Evolutionary conservation across 2,888 invertebrate genomes (phyloP).

Genomic region (Eledone cirrhosa): DNA sequence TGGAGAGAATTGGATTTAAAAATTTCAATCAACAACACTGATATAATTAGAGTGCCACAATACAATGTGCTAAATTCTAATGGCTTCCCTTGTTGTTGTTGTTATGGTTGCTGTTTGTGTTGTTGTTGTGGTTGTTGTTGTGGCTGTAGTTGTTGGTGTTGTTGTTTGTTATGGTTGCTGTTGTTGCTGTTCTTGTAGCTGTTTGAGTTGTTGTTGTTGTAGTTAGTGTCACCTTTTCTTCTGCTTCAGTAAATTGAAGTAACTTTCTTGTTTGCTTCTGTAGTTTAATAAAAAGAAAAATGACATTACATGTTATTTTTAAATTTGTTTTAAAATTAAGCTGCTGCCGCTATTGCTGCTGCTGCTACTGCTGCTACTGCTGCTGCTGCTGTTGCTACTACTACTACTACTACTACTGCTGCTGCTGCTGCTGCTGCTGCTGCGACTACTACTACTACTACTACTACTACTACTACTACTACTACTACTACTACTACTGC

Average conservation of each 20-base stretch:
- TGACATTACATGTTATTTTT: conserved; percentile 8
- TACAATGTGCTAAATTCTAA: too few species aligned
- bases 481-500: background rate
- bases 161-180: too few species aligned
- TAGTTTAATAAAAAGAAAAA: background rate
- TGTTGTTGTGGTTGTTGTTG: too few species aligned
- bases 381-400: conserved; percentile 33
- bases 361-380: conserved; percentile 33
- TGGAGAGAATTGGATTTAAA: too few species aligned
- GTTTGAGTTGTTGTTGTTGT: too few species aligned
- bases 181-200: too few species aligned
- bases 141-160: too few species aligned
- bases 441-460: too few species aligned
- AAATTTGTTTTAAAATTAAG: background rate
- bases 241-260: background rate
- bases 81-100: too few species aligned
- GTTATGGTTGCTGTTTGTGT: too few species aligned
- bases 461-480: background rate
- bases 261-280: background rate
- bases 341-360: conserved; percentile 32
- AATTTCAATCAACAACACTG: too few species aligned
- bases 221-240: background rate
- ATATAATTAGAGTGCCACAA: too few species aligned
- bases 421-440: conserved; percentile 27
- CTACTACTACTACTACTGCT: conserved; percentile 35